phyloP scores from a whole-genome alignment of 2,113 vertebrate genomes.

The Oplegnathus fasciatus region DNA sequence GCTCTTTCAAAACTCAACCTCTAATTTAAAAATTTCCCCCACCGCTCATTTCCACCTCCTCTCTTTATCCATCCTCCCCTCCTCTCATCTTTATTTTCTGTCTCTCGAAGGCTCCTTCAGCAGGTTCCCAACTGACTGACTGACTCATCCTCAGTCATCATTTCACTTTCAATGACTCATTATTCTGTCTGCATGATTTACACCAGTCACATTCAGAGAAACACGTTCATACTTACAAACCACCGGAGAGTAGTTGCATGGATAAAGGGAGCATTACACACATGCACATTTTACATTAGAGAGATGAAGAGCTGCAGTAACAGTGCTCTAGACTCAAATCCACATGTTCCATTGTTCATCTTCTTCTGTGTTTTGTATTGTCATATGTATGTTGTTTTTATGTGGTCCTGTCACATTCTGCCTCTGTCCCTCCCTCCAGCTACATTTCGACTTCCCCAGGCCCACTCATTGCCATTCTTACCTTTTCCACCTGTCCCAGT shows the following conservation, averaged over 20 bases:
- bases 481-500: too few relatives aligned
- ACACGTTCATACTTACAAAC: background rate
- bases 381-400: background rate
- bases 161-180: slow-evolving; percentile 55
- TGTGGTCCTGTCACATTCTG: too few relatives aligned
- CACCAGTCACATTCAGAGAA: slow-evolving; percentile 15
- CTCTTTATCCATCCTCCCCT: background rate
- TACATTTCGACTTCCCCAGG: too few relatives aligned
- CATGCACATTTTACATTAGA: background rate
- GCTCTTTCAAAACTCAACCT: background rate
- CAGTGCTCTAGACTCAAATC: background rate
- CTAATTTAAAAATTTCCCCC: background rate
- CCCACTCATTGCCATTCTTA: too few relatives aligned
- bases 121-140: slow-evolving; percentile 6
- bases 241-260: background rate
- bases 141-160: slow-evolving; percentile 49
- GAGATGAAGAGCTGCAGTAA: background rate
- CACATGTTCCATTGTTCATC: background rate
- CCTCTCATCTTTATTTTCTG: slow-evolving; percentile 4
- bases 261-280: background rate
- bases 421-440: too few relatives aligned
- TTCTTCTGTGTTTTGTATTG: background rate
- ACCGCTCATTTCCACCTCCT: background rate
- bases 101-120: slow-evolving; percentile 13
- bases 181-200: slow-evolving; percentile 26